A percentile compares a stretch with the other conserved stretches of the same genome.
phyloP scores from a whole-genome alignment of 1,140 invertebrate species.

The Bradysia coprophila region DNA sequence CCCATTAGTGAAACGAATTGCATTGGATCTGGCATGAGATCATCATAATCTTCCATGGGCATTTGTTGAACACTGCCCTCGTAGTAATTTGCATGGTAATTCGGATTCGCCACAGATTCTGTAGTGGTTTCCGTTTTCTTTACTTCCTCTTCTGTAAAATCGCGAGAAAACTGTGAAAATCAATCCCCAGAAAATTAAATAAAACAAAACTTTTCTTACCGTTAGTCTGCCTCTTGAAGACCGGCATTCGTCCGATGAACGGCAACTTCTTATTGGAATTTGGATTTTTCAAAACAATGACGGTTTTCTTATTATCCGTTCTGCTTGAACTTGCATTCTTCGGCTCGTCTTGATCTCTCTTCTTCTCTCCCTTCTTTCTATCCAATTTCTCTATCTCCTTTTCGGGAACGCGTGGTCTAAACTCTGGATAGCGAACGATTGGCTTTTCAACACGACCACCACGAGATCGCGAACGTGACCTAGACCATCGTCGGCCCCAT shows the following conservation, averaged over 20 bases:
- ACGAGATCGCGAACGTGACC: constrained; percentile 7
- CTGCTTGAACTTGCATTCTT: constrained; percentile 20
- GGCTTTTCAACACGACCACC: constrained; percentile 15
- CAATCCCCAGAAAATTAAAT: no score
- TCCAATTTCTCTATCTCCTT: constrained; percentile 2
- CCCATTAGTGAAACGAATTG: constrained; percentile 22
- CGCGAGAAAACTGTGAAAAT: no score
- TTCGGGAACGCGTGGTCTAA: constrained; percentile 13
- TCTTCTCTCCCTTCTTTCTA: constrained; percentile 4
- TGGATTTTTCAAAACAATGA: constrained; percentile 4
- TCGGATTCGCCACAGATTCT: constrained; percentile 23
- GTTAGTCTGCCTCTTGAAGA: constrained; percentile 38
- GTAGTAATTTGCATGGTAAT: constrained; percentile 13
- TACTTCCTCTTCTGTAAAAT: neutral
- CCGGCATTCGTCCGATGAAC: constrained; percentile 46
- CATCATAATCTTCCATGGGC: constrained; percentile 20
- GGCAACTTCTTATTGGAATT: constrained; percentile 33
- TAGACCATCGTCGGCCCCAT: constrained; percentile 5
- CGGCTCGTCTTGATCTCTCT: constrained; percentile 14
- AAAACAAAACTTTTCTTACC: neutral
- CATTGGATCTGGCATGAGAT: constrained; percentile 23
- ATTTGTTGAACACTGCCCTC: constrained; percentile 12
- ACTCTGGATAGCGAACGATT: constrained; percentile 19
- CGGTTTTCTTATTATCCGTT: constrained; percentile 17
- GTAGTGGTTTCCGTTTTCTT: neutral